Percentiles rank a stretch among this genome's conserved stretches.
Conservation (phyloP, 2,113 vertebrate species). For the Coryphaenoides rupestris region DNA sequence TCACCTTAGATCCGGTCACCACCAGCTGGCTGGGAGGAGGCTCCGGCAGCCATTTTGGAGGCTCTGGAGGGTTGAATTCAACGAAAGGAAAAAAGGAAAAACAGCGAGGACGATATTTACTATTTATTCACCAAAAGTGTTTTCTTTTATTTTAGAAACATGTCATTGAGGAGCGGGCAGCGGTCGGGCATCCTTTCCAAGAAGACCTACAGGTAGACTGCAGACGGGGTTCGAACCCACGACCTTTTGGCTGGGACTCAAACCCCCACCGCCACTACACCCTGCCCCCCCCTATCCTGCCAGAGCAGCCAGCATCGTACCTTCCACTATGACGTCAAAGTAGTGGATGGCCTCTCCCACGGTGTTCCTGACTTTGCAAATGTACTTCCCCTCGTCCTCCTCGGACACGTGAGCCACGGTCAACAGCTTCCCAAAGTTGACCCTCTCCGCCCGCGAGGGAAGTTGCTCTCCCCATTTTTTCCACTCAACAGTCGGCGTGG, state of each 20-base stretch:
- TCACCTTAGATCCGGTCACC: constrained; percentile 73
- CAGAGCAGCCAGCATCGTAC: constrained; percentile 56
- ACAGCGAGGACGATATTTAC: no score
- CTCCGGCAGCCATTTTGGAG: constrained; percentile 81
- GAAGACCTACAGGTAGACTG: no score
- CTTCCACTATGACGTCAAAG: constrained; percentile 84
- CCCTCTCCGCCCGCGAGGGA: constrained; percentile 49
- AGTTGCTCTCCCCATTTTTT: constrained; percentile 71
- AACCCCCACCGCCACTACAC: no score
- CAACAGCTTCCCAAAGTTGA: constrained; percentile 78
- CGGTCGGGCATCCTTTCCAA: no score
- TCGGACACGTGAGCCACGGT: constrained; percentile 75
- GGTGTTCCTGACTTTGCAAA: constrained; percentile 80
- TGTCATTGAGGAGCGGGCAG: no score
- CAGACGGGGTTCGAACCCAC: neutral
- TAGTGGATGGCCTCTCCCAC: constrained; percentile 75
- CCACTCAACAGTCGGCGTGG: constrained; percentile 84
- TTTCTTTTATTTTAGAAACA: no score
- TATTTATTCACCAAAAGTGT: no score
- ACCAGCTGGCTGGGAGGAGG: constrained; percentile 76
- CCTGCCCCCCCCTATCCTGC: no score
- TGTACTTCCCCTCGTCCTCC: constrained; percentile 80
- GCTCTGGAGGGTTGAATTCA: constrained; percentile 71
- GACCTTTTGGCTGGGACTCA: neutral
- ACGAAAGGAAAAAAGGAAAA: constrained; percentile 18